phyloP scores from a whole-genome alignment of 2,797 vertebrate genomes.

The Antrozous pallidus region DNA sequence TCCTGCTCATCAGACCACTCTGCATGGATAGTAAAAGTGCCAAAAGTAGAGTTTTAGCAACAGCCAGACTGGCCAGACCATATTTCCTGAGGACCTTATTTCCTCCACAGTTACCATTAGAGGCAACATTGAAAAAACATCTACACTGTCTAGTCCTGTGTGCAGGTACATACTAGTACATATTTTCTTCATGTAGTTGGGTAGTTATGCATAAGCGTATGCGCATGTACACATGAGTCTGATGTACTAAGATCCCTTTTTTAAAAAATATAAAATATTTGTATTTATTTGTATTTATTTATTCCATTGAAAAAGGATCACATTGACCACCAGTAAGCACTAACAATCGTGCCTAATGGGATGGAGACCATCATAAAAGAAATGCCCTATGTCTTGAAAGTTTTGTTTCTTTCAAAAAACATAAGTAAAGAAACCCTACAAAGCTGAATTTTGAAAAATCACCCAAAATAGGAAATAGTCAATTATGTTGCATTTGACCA shows the following conservation, averaged over 20 bases:
- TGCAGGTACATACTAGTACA: background rate
- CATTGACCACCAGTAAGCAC: background rate
- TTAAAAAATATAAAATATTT: background rate
- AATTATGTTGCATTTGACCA: conserved; percentile 24
- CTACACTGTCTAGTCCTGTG: background rate
- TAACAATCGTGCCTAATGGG: conserved; percentile 6
- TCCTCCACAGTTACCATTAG: background rate
- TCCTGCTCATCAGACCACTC: background rate
- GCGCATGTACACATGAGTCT: background rate
- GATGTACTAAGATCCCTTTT: background rate
- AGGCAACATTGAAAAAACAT: background rate
- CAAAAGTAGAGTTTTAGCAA: background rate
- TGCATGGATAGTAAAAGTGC: background rate
- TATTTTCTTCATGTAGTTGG: background rate
- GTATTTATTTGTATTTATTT: background rate
- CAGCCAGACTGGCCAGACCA: background rate
- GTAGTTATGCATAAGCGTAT: background rate
- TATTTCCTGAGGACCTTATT: background rate
- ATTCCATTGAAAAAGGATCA: background rate
- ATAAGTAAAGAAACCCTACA: conserved; percentile 22
- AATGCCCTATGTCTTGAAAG: conserved; percentile 1
- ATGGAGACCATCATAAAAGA: conserved; percentile 6
- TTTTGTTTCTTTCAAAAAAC: conserved; percentile 43
- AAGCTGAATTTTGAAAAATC: conserved; percentile 27
- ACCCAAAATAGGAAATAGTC: conserved; percentile 47